Conservation (phyloP, 2,797 vertebrate species). For the Paratrypauchen microcephalus region DNA sequence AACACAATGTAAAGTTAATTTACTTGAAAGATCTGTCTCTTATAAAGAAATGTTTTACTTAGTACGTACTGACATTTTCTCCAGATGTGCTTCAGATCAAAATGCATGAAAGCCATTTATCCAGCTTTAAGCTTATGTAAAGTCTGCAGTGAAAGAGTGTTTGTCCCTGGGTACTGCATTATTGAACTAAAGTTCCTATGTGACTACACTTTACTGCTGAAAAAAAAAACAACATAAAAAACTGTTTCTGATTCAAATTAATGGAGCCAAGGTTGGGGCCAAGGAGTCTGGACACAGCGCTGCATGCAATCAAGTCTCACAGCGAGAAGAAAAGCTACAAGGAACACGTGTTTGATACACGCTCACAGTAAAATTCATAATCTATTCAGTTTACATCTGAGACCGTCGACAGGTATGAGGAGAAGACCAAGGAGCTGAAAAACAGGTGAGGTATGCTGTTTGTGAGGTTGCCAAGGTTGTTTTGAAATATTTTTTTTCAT, state of each 20-base stretch:
- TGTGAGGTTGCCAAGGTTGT: constrained; percentile 49
- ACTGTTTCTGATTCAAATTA: constrained; percentile 52
- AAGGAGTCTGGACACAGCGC: constrained; percentile 42
- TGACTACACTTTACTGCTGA: constrained; percentile 36
- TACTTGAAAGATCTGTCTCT: constrained; percentile 8
- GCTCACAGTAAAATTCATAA: constrained; percentile 9
- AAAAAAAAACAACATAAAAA: constrained; percentile 18
- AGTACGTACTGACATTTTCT: constrained; percentile 10
- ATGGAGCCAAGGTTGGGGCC: constrained; percentile 40
- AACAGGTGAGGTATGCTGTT: constrained; percentile 43
- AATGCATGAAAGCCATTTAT: constrained; percentile 56
- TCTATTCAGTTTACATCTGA: constrained; percentile 22
- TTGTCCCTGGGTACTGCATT: constrained; percentile 51
- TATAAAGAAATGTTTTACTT: constrained; percentile 5
- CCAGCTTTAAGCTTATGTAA: constrained; percentile 49
- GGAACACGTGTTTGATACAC: constrained; percentile 34
- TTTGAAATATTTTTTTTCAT: not conserved
- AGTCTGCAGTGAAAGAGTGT: constrained; percentile 54
- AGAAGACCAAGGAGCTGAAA: constrained; percentile 19
- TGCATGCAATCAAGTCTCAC: constrained; percentile 43
- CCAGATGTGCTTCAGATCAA: constrained; percentile 61
- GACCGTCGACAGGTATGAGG: constrained; percentile 17
- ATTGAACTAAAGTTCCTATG: constrained; percentile 51
- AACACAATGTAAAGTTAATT: constrained; percentile 23
- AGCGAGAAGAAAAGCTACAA: constrained; percentile 19